A percentile compares a stretch with the other conserved stretches of the same genome.
These are phyloP conservation scores for Acrobasis suavella DNA, from an alignment of 2,888 invertebrate species.

Conservation along the genomic window DNA sequence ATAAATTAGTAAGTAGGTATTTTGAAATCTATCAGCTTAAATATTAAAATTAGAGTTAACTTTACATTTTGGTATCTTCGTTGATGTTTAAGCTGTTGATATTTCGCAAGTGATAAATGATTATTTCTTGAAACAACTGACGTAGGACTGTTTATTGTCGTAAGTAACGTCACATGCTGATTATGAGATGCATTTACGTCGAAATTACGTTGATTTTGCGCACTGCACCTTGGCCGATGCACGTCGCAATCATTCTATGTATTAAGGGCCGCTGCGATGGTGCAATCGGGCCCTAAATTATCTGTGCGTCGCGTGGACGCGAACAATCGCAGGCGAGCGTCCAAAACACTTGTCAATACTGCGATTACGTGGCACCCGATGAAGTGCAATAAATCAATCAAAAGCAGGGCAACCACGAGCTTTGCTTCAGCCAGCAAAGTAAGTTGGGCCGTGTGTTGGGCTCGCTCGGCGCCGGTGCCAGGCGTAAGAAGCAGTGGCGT, in stretches of 20 bases:
- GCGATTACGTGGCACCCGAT: background rate
- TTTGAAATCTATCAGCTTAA: background rate
- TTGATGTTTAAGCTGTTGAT: slow-evolving; percentile 30
- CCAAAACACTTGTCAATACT: slow-evolving; percentile 24
- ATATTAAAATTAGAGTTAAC: background rate
- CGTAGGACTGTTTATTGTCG: slow-evolving; percentile 36
- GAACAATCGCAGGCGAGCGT: slow-evolving; percentile 36
- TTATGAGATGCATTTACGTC: slow-evolving; percentile 53
- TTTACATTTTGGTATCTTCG: slow-evolving; percentile 22
- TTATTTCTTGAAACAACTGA: slow-evolving; percentile 15
- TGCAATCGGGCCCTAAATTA: slow-evolving; percentile 57
- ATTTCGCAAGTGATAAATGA: slow-evolving; percentile 14
- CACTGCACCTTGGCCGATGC: slow-evolving; percentile 65
- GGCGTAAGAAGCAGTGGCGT: slow-evolving; percentile 66
- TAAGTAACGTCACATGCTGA: slow-evolving; percentile 45
- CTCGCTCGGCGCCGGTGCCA: slow-evolving; percentile 47
- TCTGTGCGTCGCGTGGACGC: slow-evolving; percentile 37
- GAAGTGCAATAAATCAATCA: slow-evolving; percentile 3
- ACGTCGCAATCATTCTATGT: slow-evolving; percentile 49
- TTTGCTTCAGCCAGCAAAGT: background rate
- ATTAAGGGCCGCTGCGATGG: slow-evolving; percentile 55
- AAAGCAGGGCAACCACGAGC: slow-evolving; percentile 4
- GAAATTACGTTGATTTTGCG: slow-evolving; percentile 58
- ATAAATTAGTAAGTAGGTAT: background rate
- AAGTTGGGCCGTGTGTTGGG: slow-evolving; percentile 28